Conservation (phyloP, 2,113 vertebrate species). For the Sprattus sprattus region DNA sequence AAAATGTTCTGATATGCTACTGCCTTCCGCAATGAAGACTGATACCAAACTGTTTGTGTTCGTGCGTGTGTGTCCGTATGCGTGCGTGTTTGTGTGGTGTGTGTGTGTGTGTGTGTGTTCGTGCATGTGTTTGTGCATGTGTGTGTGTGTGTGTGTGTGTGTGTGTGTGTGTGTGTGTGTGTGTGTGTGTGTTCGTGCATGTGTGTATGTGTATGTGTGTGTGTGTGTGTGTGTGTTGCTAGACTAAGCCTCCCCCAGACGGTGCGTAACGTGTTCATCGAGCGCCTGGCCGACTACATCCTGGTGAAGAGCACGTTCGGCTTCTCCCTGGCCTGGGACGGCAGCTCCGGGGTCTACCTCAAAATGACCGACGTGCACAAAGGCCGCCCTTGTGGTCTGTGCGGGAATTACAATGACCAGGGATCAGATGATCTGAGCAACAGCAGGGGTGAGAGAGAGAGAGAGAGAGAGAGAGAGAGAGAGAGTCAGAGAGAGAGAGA, state of each 20-base stretch:
- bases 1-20: not conserved
- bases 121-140: too few species aligned
- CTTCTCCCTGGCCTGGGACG: conserved; percentile 97
- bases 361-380: conserved; percentile 91
- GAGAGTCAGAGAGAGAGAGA: too few species aligned
- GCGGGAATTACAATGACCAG: conserved; percentile 92
- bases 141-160: not conserved
- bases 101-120: too few species aligned
- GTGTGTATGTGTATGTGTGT: conserved; percentile 5
- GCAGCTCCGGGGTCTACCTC: conserved; percentile 90
- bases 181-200: too few species aligned
- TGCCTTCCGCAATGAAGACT: not conserved
- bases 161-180: too few species aligned
- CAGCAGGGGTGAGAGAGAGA: conserved; percentile 72
- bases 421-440: conserved; percentile 87
- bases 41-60: not conserved
- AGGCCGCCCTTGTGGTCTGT: conserved; percentile 88
- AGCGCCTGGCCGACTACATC: conserved; percentile 93
- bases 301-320: conserved; percentile 96
- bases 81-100: too few species aligned
- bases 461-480: too few species aligned
- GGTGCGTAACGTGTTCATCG: conserved; percentile 84
- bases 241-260: conserved; percentile 88
- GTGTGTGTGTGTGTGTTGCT: not conserved
- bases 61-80: too few species aligned